Evolutionary conservation across 1,140 invertebrate genomes (phyloP).

Genomic region (Spodoptera frugiperda): DNA sequence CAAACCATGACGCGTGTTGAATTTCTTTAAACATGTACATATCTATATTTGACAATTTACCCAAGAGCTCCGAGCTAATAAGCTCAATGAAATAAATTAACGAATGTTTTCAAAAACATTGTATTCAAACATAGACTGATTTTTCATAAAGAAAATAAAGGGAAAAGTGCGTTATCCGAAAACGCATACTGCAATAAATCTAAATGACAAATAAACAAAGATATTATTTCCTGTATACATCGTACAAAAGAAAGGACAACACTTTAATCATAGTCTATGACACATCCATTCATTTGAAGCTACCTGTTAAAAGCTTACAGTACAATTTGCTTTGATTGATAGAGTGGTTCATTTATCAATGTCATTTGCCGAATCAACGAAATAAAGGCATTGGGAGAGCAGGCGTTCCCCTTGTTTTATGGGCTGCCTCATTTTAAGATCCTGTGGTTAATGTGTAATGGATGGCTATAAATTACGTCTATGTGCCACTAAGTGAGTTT

Average conservation of each 20-base stretch:
- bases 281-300: slow-evolving; percentile 33
- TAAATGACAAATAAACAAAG: too few relatives aligned
- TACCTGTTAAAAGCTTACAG: slow-evolving; percentile 62
- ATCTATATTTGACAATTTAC: too few relatives aligned
- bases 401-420: slow-evolving; percentile 56
- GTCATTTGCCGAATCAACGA: slow-evolving; percentile 65
- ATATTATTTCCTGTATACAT: too few relatives aligned
- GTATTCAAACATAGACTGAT: too few relatives aligned
- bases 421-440: slow-evolving; percentile 59
- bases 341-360: slow-evolving; percentile 69
- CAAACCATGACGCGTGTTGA: too few relatives aligned
- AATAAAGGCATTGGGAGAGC: slow-evolving; percentile 58
- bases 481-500: slow-evolving; percentile 25
- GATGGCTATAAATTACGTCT: slow-evolving; percentile 43
- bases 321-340: slow-evolving; percentile 67
- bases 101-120: too few relatives aligned
- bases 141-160: too few relatives aligned
- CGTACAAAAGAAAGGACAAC: not conserved
- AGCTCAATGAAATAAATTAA: too few relatives aligned
- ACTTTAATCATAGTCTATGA: slow-evolving; percentile 18
- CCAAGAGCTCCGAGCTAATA: too few relatives aligned
- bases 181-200: too few relatives aligned
- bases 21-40: too few relatives aligned
- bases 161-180: too few relatives aligned
- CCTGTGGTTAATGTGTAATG: slow-evolving; percentile 50